These are phyloP conservation scores for Drosophila erecta DNA, from an alignment of 1,140 invertebrate genomes.

Conservation along the genomic window DNA sequence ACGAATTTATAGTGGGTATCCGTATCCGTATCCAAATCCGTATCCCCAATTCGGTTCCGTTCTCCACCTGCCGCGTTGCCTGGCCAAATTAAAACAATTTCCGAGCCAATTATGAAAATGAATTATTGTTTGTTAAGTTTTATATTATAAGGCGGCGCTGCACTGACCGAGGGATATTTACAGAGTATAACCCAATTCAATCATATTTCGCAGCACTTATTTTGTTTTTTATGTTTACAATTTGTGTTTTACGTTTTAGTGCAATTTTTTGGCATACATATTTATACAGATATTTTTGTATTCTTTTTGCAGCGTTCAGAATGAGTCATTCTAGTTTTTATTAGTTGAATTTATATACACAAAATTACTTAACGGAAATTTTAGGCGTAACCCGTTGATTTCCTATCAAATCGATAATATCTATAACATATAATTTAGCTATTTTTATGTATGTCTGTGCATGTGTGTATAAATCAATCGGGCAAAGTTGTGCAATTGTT, in stretches of 20 bases:
- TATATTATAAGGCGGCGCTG: constrained; percentile 65
- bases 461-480: constrained; percentile 61
- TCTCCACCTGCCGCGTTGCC: constrained; percentile 34
- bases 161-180: constrained; percentile 2
- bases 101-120: constrained; percentile 71
- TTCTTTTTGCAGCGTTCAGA: constrained; percentile 32
- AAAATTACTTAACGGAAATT: constrained; percentile 64
- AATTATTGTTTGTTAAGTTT: constrained; percentile 79
- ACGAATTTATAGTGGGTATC: constrained; percentile 16
- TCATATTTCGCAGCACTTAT: constrained; percentile 59
- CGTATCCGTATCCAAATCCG: neutral
- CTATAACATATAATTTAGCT: constrained; percentile 53
- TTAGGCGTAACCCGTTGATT: constrained; percentile 50
- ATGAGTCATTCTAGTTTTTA: constrained; percentile 76
- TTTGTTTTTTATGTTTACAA: constrained; percentile 58
- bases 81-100: constrained; percentile 66
- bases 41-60: constrained; percentile 15
- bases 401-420: constrained; percentile 42
- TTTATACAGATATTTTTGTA: constrained; percentile 40
- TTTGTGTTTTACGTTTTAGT: constrained; percentile 64
- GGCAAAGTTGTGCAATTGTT: constrained; percentile 77
- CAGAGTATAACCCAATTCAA: constrained; percentile 41
- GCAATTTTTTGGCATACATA: constrained; percentile 68
- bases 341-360: constrained; percentile 70
- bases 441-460: constrained; percentile 45